Conservation (phyloP, 1,140 invertebrate genomes). For the Drosophila pachea region DNA sequence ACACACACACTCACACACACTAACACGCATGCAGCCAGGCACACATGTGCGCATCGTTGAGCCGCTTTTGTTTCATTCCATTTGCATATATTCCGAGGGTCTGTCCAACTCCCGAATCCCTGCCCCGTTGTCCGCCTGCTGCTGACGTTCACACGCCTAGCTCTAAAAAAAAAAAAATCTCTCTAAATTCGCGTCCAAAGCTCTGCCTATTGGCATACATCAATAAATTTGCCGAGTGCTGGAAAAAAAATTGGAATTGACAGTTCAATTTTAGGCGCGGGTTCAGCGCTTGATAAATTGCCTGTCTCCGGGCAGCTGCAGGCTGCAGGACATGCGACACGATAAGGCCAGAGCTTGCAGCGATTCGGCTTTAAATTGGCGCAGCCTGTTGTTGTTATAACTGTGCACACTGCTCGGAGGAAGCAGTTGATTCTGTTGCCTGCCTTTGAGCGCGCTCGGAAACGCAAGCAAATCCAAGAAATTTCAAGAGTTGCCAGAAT, state of each 20-base stretch:
- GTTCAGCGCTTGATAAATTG: slow-evolving; percentile 20
- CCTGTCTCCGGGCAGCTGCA: slow-evolving; percentile 2
- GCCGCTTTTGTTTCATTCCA: slow-evolving; percentile 54
- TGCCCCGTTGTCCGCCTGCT: slow-evolving; percentile 27
- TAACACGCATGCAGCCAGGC: not conserved
- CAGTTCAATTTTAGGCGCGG: slow-evolving; percentile 67
- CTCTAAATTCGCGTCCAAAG: slow-evolving; percentile 41
- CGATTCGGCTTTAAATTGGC: not conserved
- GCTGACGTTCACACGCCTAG: slow-evolving; percentile 61
- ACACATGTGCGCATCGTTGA: slow-evolving; percentile 34
- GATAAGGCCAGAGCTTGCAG: not conserved
- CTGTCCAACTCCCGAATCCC: not conserved
- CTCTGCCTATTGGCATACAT: slow-evolving; percentile 51
- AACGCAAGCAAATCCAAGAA: too few relatives aligned
- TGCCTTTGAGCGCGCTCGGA: not conserved
- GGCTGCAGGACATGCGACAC: slow-evolving; percentile 3
- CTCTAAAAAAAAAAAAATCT: slow-evolving; percentile 25
- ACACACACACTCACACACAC: too few relatives aligned
- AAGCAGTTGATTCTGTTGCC: not conserved
- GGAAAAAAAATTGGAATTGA: slow-evolving; percentile 42
- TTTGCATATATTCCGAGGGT: slow-evolving; percentile 59
- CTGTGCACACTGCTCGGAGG: too few relatives aligned
- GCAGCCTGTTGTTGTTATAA: not conserved
- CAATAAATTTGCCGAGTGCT: slow-evolving; percentile 56
- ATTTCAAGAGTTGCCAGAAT: too few relatives aligned